Evolutionary conservation across 2,797 vertebrate species (phyloP).

Genomic region (Argentina silus): DNA sequence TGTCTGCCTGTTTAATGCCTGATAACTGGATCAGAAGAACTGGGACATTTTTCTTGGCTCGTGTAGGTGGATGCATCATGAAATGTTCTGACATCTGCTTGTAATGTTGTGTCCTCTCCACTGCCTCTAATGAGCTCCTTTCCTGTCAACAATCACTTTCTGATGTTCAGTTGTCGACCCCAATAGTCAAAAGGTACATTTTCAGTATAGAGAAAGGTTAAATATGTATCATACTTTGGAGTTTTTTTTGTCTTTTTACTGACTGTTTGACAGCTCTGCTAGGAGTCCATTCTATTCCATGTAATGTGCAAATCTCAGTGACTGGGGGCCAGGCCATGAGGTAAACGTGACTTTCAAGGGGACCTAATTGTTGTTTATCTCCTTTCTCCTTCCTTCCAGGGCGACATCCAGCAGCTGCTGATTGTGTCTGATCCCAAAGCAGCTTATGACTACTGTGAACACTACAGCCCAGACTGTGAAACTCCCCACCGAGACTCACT

Average conservation of each 20-base stretch:
- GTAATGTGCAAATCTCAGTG: not conserved
- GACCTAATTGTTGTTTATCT: conserved; percentile 11
- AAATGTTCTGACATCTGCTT: conserved; percentile 31
- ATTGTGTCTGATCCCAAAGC: conserved; percentile 91
- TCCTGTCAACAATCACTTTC: not conserved
- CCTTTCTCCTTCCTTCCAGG: conserved; percentile 73
- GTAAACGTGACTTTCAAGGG: not conserved
- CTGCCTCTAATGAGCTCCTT: conserved; percentile 13
- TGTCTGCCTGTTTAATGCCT: conserved; percentile 48
- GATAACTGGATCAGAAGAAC: not conserved
- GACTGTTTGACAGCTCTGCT: not conserved
- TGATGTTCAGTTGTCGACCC: no score
- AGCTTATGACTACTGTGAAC: conserved; percentile 96
- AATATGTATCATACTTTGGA: no score
- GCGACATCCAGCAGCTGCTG: conserved; percentile 96
- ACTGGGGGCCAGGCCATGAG: not conserved
- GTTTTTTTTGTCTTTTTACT: no score
- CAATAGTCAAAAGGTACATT: not conserved
- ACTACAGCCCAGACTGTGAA: conserved; percentile 96
- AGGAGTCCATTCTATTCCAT: not conserved
- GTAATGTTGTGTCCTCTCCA: conserved; percentile 11
- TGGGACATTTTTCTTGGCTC: not conserved
- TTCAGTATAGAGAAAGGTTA: not conserved
- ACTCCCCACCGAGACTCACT: conserved; percentile 82
- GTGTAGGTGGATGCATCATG: conserved; percentile 32